A percentile compares a stretch with the other conserved stretches of the same genome.
phyloP scores from a whole-genome alignment of 2,888 invertebrate species.

The Sphecodes monilicornis region DNA sequence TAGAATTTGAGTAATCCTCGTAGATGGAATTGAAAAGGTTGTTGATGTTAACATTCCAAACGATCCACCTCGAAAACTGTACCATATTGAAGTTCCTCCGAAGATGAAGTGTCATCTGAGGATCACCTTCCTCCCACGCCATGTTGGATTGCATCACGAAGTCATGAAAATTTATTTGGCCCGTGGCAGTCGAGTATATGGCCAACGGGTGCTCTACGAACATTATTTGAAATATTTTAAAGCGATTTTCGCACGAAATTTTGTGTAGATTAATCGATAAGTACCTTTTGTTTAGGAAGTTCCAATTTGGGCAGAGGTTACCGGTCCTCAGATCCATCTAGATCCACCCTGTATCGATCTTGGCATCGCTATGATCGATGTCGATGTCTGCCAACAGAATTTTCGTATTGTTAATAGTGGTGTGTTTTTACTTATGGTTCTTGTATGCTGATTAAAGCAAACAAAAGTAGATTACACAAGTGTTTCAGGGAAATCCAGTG shows the following conservation, averaged over 20 bases:
- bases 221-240: background rate
- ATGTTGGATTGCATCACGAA: conserved; percentile 46
- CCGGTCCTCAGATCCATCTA: conserved; percentile 35
- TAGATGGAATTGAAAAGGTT: background rate
- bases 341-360: conserved; percentile 58
- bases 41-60: background rate
- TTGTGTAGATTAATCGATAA: background rate
- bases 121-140: conserved; percentile 38
- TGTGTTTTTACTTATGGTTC: background rate
- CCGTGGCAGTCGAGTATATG: background rate
- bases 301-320: conserved; percentile 51
- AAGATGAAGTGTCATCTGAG: conserved; percentile 31
- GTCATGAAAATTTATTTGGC: conserved; percentile 18
- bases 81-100: conserved; percentile 40
- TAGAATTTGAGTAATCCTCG: background rate
- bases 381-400: conserved; percentile 50
- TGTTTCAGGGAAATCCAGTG: conserved; percentile 14
- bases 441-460: background rate
- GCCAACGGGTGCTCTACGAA: conserved; percentile 20
- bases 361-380: conserved; percentile 48
- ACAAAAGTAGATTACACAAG: no score
- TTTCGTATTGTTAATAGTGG: conserved; percentile 54
- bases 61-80: background rate
- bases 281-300: conserved; percentile 28
- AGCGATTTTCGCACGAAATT: background rate